Evolutionary conservation across 2,113 vertebrate species (phyloP), one percentile per base, ranked within the genome.

Genomic region (Polypterus bichir): DNA sequence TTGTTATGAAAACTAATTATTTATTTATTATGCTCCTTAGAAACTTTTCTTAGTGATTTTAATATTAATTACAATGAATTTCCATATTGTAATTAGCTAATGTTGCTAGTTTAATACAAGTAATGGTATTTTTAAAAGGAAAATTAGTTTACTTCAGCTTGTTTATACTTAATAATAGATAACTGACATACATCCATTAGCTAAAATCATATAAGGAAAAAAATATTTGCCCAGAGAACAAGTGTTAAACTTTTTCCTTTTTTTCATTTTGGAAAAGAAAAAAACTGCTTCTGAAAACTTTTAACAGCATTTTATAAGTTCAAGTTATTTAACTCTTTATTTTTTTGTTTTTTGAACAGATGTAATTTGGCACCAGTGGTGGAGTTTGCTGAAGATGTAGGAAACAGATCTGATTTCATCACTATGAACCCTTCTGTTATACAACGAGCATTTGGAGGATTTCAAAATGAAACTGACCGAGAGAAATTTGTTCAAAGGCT

Each of bases 381-480:
- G 64, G 81, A 91, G 71, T 93, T 88, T 76, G 81, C 87, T 65
- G 80, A 80, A 5, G 90, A 93, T 73, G 91, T 93, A 76, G 91
- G 91, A 75, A 81, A 82, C 74, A 86, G 89, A 74, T 93, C 91
- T 69, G 90, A 93, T 83, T 93, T 93, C 84, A 91, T 91, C 80
- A 93, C 91, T 70, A 93, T 93, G 91, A 93, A 93, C 65, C 91
- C 91, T 65, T 93, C 91, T 66, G 91, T 93, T 71, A 87, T 93
- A 71, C 89, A 91, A 80, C 88, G 87, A 82, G 87, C 85, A 44
- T 93, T 90, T 73, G 85, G 88, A 77, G 84, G 88, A 67, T 88
- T 93, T 81, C 81, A 73, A 62, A 90, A 91, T 73, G 86, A 87
- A 70, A 88, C 79, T 69, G 87, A 88, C 79, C 83, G 78, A 78